Evolutionary conservation across 2,113 vertebrate genomes (phyloP).

Genomic region (Salminus brasiliensis): DNA sequence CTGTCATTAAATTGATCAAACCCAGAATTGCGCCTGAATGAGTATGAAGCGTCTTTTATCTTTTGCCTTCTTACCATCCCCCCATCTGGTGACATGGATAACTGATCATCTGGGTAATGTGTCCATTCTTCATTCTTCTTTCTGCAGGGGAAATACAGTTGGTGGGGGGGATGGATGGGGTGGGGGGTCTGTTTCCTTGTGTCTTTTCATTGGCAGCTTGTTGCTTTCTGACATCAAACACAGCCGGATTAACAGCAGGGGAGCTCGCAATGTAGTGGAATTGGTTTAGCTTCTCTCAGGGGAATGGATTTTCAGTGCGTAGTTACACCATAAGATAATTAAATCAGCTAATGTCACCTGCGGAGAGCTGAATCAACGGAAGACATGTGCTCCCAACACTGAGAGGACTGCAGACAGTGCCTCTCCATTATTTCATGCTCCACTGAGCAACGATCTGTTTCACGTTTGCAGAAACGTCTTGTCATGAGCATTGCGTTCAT

Average conservation of each 20-base stretch:
- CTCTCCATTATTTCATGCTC: conserved; percentile 22
- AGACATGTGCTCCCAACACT: not conserved
- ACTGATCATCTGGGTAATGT: conserved; percentile 75
- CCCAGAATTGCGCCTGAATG: conserved; percentile 24
- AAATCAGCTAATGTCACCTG: not conserved
- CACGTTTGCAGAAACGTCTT: not conserved
- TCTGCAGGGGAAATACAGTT: conserved; percentile 52
- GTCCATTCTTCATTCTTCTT: conserved; percentile 74
- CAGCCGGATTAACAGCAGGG: conserved; percentile 68
- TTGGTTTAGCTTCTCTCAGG: conserved; percentile 37
- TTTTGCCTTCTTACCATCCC: conserved; percentile 51
- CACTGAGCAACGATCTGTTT: conserved; percentile 10
- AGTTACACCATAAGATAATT: conserved; percentile 5
- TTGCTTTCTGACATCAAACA: conserved; percentile 62
- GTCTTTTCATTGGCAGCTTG: conserved; percentile 63
- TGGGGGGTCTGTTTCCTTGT: conserved; percentile 24
- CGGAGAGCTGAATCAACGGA: not conserved
- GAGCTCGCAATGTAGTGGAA: conserved; percentile 48
- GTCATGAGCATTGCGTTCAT: not conserved
- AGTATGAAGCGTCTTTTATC: conserved; percentile 47
- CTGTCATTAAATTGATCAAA: not conserved
- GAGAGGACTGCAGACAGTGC: not conserved
- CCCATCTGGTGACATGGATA: conserved; percentile 77
- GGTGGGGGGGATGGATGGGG: conserved; percentile 41
- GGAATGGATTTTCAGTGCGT: not conserved